Percentiles rank a stretch among this genome's conserved stretches.
Evolutionary conservation across 1,140 invertebrate species (phyloP).

Genomic region (Bicyclus anynana): DNA sequence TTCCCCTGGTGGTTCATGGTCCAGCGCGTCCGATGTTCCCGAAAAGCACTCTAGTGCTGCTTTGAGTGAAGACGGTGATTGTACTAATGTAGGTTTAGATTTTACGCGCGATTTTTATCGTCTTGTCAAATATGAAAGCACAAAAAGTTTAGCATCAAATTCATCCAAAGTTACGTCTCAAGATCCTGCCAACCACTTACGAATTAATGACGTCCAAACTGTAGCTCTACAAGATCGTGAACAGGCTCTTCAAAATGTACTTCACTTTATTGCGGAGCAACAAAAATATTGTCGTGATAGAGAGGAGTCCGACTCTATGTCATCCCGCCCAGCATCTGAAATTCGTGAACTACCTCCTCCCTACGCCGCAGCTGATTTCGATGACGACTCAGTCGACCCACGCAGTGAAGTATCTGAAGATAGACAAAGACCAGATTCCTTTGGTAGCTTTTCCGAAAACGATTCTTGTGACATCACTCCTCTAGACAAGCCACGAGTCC

Average conservation of each 20-base stretch:
- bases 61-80: conserved; percentile 82
- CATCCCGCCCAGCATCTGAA: conserved; percentile 75
- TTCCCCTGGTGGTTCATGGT: conserved; percentile 82
- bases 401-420: conserved; percentile 70
- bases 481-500: conserved; percentile 41
- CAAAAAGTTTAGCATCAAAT: conserved; percentile 86
- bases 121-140: conserved; percentile 88
- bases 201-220: conserved; percentile 68
- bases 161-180: conserved; percentile 80
- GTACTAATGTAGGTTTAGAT: conserved; percentile 83
- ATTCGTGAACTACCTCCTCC: conserved; percentile 73
- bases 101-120: conserved; percentile 88
- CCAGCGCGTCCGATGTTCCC: conserved; percentile 77
- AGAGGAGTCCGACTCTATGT: conserved; percentile 77
- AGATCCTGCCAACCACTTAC: conserved; percentile 57
- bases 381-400: conserved; percentile 67
- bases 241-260: conserved; percentile 84
- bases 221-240: conserved; percentile 79
- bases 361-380: conserved; percentile 65
- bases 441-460: conserved; percentile 69
- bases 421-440: conserved; percentile 63
- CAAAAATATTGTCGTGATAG: conserved; percentile 82
- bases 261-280: conserved; percentile 86
- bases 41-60: conserved; percentile 84
- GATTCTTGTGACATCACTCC: conserved; percentile 60